Conservation (phyloP, 1,140 invertebrate genomes). For the Plutomurus gul region DNA sequence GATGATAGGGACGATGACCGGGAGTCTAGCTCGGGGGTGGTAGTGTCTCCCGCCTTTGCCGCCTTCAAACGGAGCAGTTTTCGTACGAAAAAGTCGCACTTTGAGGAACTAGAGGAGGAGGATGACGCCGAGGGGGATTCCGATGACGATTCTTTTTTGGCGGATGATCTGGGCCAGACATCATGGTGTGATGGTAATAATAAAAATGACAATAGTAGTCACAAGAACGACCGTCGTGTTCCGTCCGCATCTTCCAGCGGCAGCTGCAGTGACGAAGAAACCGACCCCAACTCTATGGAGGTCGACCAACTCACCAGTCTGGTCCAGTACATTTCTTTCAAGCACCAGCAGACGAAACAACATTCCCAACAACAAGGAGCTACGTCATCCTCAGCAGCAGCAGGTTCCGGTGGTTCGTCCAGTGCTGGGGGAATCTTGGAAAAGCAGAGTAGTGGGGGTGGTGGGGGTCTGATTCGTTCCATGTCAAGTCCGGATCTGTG, state of each 20-base stretch:
- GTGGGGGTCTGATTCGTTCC: conserved; percentile 37
- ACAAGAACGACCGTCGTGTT: conserved; percentile 49
- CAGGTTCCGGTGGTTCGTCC: not conserved
- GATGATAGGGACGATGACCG: not conserved
- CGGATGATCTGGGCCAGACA: conserved; percentile 36
- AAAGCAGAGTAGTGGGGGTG: not conserved
- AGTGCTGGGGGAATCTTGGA: not conserved
- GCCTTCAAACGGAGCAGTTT: conserved; percentile 14
- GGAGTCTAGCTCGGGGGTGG: not conserved
- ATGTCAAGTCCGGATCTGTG: conserved; percentile 48
- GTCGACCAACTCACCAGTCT: conserved; percentile 52
- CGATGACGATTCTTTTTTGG: conserved; percentile 49
- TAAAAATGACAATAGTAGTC: not conserved
- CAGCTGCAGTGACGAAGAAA: conserved; percentile 50
- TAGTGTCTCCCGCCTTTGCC: not conserved
- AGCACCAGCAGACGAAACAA: conserved; percentile 35
- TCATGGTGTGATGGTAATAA: conserved; percentile 30
- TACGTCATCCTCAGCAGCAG: not conserved
- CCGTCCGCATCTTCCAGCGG: conserved; percentile 44
- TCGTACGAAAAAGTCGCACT: conserved; percentile 48
- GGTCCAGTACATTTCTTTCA: conserved; percentile 52
- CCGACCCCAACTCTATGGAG: conserved; percentile 45
- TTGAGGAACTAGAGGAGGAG: conserved; percentile 40
- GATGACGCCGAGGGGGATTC: conserved; percentile 33
- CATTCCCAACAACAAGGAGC: not conserved